Base-by-base conservation (phyloP, 2,113 vertebrate species). In the Xiphophorus maculatus region DNA sequence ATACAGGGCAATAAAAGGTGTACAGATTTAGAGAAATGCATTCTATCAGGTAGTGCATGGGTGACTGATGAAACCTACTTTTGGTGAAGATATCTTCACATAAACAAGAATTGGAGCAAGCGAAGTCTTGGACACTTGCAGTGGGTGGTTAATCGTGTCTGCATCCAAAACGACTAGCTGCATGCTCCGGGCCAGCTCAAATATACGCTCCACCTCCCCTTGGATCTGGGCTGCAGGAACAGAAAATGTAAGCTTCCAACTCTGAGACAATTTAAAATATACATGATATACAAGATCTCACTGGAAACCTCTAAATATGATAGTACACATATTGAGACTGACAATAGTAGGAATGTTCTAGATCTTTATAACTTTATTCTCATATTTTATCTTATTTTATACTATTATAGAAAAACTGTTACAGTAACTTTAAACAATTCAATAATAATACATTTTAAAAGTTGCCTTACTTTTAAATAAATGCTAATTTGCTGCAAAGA, bases 151-250 rank as follows among this genome's bases (percentile, higher is more conserved):
- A 88, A 99, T 95, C 28, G 97, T 99, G 89, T 99, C 98, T 1
- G 97, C 97, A 69, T 99, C 98, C 73, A 99, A 94, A 76, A 99
- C 91, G 51, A 99, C 96, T 85, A 99, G 91, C 87, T 99, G 98
- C 83, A 99, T 66, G 72, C 97, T 98, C 88, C 97, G 96, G 61
- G 97, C 97, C 63, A 99, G 94, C 91, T 99, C 98, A 94, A 99
- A 99, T 92, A 99, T 99, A 30, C 98, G 95, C 89, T 99, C 98
- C 63, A 99, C 97, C 94, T 99, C 98, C 84, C 98, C 97, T 85
- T 99, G 98, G 88, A 99, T 98, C 95, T 99, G 97, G 77, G 98
- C 98, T 99, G 93, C 58, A 92, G 78, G 14, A 70, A 69, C 37
- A 83, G 19, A 63, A 44, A 44, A 79, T 60, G 12, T 48, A 63